phyloP scores from a whole-genome alignment of 2,888 invertebrate genomes.

The Cheilosia grossa region DNA sequence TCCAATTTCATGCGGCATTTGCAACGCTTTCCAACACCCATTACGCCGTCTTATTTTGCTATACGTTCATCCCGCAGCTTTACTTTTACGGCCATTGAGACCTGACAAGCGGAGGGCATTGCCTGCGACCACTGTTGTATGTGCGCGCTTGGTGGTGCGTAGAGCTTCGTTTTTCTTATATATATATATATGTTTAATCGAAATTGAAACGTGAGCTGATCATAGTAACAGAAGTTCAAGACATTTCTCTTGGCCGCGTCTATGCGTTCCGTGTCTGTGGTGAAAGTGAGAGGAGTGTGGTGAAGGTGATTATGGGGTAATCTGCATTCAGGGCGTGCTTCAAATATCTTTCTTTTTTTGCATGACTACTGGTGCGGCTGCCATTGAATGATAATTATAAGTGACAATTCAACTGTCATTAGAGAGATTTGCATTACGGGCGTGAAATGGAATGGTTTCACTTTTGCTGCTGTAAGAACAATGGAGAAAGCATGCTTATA shows the following conservation, averaged over 20 bases:
- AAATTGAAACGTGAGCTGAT: conserved; percentile 61
- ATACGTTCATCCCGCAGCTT: conserved; percentile 9
- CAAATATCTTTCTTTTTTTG: background rate
- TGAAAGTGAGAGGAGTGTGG: conserved; percentile 57
- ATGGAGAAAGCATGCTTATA: conserved; percentile 47
- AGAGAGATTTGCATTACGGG: conserved; percentile 18
- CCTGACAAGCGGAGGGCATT: conserved; percentile 42
- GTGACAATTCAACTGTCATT: conserved; percentile 61
- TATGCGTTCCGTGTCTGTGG: conserved; percentile 3
- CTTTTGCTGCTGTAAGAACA: conserved; percentile 31
- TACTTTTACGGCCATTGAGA: conserved; percentile 1
- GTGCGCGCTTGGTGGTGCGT: background rate
- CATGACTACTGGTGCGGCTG: conserved; percentile 22
- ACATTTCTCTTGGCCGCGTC: conserved; percentile 5
- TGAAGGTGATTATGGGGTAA: conserved; percentile 54
- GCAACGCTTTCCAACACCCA: conserved; percentile 59
- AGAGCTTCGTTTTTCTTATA: background rate
- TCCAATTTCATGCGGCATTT: conserved; percentile 50
- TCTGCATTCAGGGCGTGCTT: conserved; percentile 67
- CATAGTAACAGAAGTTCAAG: conserved; percentile 40
- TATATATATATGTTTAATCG: conserved; percentile 28
- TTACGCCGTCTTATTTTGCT: conserved; percentile 20
- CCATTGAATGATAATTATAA: conserved; percentile 19
- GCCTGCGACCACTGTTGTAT: conserved; percentile 23
- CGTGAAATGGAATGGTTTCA: conserved; percentile 35